Conservation (phyloP, 2,797 vertebrate species). For the Uromys caudimaculatus region DNA sequence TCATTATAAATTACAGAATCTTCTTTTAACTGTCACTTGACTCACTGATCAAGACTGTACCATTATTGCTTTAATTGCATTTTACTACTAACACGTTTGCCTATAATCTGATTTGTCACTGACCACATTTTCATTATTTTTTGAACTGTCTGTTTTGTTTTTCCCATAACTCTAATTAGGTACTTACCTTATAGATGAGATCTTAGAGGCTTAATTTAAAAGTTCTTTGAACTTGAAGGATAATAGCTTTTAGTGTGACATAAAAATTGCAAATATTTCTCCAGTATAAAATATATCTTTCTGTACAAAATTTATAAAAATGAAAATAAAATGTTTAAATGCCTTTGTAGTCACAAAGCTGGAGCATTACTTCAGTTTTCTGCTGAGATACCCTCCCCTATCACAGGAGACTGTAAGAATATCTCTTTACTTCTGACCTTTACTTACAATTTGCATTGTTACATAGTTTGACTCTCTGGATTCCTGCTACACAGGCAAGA, state of each 20-base stretch:
- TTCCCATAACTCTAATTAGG: constrained; percentile 2
- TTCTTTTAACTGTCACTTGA: constrained; percentile 17
- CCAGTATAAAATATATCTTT: background rate
- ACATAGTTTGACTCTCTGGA: background rate
- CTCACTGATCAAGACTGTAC: background rate
- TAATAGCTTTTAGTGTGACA: background rate
- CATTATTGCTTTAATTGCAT: background rate
- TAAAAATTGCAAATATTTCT: constrained; percentile 28
- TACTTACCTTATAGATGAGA: background rate
- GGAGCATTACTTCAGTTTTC: constrained; percentile 25
- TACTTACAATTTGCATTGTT: background rate
- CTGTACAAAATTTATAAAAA: background rate
- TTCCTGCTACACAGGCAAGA: background rate
- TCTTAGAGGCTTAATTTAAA: background rate
- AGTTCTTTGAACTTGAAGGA: background rate
- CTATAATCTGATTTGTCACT: background rate
- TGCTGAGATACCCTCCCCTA: background rate
- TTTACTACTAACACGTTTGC: background rate
- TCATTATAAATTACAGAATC: background rate
- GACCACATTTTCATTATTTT: background rate
- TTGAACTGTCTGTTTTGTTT: constrained; percentile 18
- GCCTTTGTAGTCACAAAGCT: background rate
- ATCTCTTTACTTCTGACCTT: background rate
- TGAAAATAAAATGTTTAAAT: constrained; percentile 28
- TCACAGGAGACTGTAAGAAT: background rate